Conservation (phyloP, 92 coral and sea anemone genomes). For the Blastomussa wellsi region DNA sequence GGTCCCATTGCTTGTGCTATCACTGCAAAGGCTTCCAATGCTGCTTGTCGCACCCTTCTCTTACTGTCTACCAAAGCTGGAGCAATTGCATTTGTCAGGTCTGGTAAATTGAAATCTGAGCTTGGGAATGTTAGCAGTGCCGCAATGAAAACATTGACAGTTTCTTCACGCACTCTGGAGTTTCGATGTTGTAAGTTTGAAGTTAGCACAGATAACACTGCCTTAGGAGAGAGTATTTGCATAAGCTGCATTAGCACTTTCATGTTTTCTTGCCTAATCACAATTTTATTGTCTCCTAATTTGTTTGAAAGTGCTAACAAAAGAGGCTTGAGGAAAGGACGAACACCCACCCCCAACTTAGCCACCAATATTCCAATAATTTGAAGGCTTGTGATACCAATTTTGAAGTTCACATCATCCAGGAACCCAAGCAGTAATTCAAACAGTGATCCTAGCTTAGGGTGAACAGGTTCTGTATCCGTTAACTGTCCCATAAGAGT, state of each 20-base stretch:
- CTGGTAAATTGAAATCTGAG: slow-evolving; percentile 92
- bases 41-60: slow-evolving; percentile 96
- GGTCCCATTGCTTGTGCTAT: slow-evolving; percentile 99
- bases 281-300: slow-evolving; percentile 96
- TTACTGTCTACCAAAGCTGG: slow-evolving; percentile 94
- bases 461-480: slow-evolving; percentile 69
- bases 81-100: slow-evolving; percentile 83
- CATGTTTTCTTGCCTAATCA: slow-evolving; percentile 98
- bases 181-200: slow-evolving; percentile 90
- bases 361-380: slow-evolving; percentile 84
- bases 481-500: slow-evolving; percentile 80
- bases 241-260: slow-evolving; percentile 96
- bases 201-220: slow-evolving; percentile 75
- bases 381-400: slow-evolving; percentile 93
- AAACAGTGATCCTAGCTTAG: slow-evolving; percentile 83
- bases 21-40: slow-evolving; percentile 97
- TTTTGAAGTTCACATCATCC: slow-evolving; percentile 91
- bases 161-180: slow-evolving; percentile 97
- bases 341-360: slow-evolving; percentile 70
- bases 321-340: slow-evolving; percentile 83
- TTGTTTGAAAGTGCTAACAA: slow-evolving; percentile 80
- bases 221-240: slow-evolving; percentile 90
- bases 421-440: slow-evolving; percentile 81
- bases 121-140: slow-evolving; percentile 95
- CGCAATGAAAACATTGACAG: slow-evolving; percentile 91